Evolutionary conservation across 2,113 vertebrate genomes (phyloP).

Genomic region (Arvicanthis niloticus): DNA sequence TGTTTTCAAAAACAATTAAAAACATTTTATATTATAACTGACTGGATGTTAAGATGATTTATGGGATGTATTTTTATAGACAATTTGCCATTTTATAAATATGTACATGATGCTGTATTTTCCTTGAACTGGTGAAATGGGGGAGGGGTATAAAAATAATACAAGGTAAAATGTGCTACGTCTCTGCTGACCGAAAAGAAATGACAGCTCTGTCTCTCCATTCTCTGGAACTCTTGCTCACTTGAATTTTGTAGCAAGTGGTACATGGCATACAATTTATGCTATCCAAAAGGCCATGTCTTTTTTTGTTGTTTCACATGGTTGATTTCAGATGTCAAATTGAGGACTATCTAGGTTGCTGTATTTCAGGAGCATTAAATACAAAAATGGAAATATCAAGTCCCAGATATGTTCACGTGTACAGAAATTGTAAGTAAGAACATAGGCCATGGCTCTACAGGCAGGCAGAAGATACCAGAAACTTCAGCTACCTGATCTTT

Average conservation of each 20-base stretch:
- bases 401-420: neutral
- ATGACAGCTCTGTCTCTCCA: neutral
- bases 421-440: neutral
- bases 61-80: neutral
- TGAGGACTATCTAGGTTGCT: neutral
- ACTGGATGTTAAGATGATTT: slow-evolving; percentile 76
- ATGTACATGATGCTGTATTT: neutral
- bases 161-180: neutral
- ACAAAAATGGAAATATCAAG: neutral
- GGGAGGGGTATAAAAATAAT: neutral
- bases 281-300: neutral
- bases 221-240: neutral
- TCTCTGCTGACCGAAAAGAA: neutral
- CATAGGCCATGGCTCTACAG: neutral
- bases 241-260: neutral
- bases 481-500: neutral
- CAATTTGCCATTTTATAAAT: slow-evolving; percentile 21
- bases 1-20: slow-evolving; percentile 99
- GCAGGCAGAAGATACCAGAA: neutral
- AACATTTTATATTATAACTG: slow-evolving; percentile 94
- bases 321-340: neutral
- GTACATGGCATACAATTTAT: neutral
- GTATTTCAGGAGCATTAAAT: neutral
- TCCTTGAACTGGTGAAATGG: slow-evolving; percentile 5
- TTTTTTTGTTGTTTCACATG: neutral